Conservation (phyloP, 2,888 invertebrate species). For the Sylvicola cinctus region DNA sequence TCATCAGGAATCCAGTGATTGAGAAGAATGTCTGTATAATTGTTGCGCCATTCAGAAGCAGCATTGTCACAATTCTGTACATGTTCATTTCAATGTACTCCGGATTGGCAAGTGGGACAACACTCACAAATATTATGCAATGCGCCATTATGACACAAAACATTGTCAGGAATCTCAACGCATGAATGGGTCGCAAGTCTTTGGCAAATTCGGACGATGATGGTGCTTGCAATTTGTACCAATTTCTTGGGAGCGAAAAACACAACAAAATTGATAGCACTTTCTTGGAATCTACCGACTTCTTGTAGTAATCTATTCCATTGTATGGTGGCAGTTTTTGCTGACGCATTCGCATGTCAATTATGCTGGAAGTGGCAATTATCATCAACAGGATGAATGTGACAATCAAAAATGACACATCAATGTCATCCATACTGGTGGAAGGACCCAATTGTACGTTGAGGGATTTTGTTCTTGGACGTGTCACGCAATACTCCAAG, state of each 20-base stretch:
- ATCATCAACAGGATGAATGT: background rate
- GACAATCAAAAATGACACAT: background rate
- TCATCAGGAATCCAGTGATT: slow-evolving; percentile 6
- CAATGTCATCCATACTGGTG: background rate
- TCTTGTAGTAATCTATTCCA: too few relatives aligned
- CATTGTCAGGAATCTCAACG: slow-evolving; percentile 5
- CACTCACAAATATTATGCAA: slow-evolving; percentile 4
- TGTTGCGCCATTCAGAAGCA: slow-evolving; percentile 6
- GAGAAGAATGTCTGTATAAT: slow-evolving; percentile 7
- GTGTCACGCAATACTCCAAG: slow-evolving; percentile 8
- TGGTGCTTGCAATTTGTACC: slow-evolving; percentile 4
- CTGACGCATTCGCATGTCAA: too few relatives aligned
- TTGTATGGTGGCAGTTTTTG: too few relatives aligned
- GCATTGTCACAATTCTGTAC: slow-evolving; percentile 1
- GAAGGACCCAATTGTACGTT: background rate
- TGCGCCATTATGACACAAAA: slow-evolving; percentile 7
- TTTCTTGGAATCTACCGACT: too few relatives aligned
- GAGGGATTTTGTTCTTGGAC: too few relatives aligned
- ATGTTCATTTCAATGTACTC: slow-evolving; percentile 5
- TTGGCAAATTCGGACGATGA: slow-evolving; percentile 2
- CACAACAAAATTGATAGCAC: slow-evolving; percentile 3
- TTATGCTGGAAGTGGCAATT: too few relatives aligned
- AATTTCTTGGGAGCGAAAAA: slow-evolving; percentile 7
- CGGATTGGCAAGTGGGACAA: slow-evolving; percentile 5
- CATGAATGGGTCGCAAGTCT: slow-evolving; percentile 6